Evolutionary conservation across 1,140 invertebrate species (phyloP), one percentile per base, ranked within the genome.

Genomic region (Whitmania pigra): DNA sequence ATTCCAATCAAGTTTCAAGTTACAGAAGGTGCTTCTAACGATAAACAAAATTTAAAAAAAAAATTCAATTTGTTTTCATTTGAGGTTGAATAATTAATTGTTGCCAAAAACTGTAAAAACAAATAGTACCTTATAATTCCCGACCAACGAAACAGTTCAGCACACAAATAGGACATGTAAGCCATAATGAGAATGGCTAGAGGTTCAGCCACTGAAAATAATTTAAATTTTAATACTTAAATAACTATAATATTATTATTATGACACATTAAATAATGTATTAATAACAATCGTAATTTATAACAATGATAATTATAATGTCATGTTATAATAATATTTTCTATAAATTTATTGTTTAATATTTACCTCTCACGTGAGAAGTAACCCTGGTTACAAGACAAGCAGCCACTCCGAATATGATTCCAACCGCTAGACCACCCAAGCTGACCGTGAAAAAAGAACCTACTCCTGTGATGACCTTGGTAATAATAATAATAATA

Each of bases 161-260:
- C 93, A 81, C 90, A 91, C 20, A 98, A 85, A 82, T 98, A 98
- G n/a, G 94, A 89, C 79, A 98, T 84, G 82, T 98, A 99, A 29
- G 94, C 93, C 90, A 98, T 93, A 63, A 94, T 90, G 81, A 98
- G 97, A 75, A 97, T 92, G 80, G 97, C 94, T 75, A 98, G 91
- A 0, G 95, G 95, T 82, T 99, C 95, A 67, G 97, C 94, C 72
- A 98, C 94, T 85, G 92, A 43, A 79, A 63, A 31, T 63, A 22
- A 6, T 60, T 6, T 43, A 43, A 43, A 6, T 43, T 43, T 6
- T 13, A 43, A 43, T 43, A 6, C 13, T 13, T 5, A 43, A 43
- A 27, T 60, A 9, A 27, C n/a, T n/a, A n/a, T n/a, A n/a, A n/a
- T n/a, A n/a, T n/a, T n/a, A n/a, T n/a, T n/a, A n/a, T n/a, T n/a